Evolutionary conservation across 2,797 vertebrate species (phyloP).

Genomic region (Notamacropus eugenii): DNA sequence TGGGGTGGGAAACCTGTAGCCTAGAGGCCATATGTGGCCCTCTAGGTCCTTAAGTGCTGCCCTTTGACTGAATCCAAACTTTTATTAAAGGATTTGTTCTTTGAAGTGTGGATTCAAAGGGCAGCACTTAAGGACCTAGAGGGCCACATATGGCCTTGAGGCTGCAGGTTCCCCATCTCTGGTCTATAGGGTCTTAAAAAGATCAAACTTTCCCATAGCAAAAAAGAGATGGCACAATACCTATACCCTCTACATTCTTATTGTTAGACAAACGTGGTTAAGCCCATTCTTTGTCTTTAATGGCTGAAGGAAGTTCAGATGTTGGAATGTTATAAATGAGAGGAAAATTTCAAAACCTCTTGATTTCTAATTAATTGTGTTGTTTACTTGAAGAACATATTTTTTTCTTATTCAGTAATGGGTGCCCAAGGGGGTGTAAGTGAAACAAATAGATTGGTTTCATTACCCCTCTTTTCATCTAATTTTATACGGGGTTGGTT

Average conservation of each 20-base stretch:
- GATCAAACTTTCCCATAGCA: conserved; percentile 2
- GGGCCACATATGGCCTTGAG: too few relatives aligned
- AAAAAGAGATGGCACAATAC: not conserved
- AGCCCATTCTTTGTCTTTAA: not conserved
- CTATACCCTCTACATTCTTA: not conserved
- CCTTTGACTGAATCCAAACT: too few relatives aligned
- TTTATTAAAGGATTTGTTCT: too few relatives aligned
- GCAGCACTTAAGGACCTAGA: too few relatives aligned
- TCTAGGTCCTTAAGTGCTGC: too few relatives aligned
- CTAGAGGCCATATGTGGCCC: too few relatives aligned
- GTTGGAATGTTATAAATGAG: not conserved
- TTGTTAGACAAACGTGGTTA: conserved; percentile 19
- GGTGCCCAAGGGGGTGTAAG: conserved; percentile 1
- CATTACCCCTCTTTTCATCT: not conserved
- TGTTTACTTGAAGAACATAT: conserved; percentile 48
- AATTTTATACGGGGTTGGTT: conserved; percentile 23
- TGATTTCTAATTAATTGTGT: conserved; percentile 29
- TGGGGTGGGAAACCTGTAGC: too few relatives aligned
- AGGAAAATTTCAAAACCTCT: conserved; percentile 45
- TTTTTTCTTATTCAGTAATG: conserved; percentile 22
- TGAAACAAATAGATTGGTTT: conserved; percentile 24
- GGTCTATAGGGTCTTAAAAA: not conserved
- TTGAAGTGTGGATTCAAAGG: too few relatives aligned
- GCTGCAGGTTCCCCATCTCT: too few relatives aligned
- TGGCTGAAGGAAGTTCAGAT: not conserved